A percentile compares a stretch with the other conserved stretches of the same genome.
Conservation (phyloP, 2,797 vertebrate species). For the Alexandromys oeconomus region DNA sequence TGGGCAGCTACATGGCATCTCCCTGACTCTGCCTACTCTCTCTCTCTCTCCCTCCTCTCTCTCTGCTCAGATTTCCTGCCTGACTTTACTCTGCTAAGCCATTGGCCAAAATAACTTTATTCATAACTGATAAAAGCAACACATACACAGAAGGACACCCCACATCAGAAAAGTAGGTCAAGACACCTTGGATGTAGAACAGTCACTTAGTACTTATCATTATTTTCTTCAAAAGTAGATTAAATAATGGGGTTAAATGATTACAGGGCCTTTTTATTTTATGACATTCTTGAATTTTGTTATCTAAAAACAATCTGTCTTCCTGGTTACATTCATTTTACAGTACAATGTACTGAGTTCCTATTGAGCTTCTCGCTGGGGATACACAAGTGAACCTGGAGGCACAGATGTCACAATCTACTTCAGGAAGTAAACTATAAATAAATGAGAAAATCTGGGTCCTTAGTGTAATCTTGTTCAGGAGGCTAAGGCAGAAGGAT, state of each 20-base stretch:
- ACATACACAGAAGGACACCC: too few relatives aligned
- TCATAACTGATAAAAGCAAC: too few relatives aligned
- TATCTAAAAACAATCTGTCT: neutral
- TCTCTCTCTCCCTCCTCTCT: too few relatives aligned
- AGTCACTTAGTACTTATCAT: neutral
- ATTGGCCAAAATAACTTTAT: too few relatives aligned
- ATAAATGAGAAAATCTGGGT: neutral
- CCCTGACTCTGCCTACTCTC: too few relatives aligned
- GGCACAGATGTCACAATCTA: neutral
- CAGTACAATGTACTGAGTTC: neutral
- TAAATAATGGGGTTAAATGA: neutral
- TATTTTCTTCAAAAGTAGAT: neutral
- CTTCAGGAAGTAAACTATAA: neutral
- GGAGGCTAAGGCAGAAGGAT: neutral
- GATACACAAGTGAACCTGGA: neutral
- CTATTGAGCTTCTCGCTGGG: neutral
- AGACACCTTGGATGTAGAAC: neutral
- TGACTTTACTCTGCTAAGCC: too few relatives aligned
- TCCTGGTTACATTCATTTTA: neutral
- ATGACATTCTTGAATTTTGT: conserved; percentile 4
- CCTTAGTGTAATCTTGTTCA: neutral
- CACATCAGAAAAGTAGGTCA: neutral
- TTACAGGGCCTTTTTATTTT: neutral
- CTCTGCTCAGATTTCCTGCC: too few relatives aligned
- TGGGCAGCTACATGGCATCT: too few relatives aligned